Evolutionary conservation across 2,113 vertebrate species (phyloP).

Genomic region (Cinclus mexicanus): DNA sequence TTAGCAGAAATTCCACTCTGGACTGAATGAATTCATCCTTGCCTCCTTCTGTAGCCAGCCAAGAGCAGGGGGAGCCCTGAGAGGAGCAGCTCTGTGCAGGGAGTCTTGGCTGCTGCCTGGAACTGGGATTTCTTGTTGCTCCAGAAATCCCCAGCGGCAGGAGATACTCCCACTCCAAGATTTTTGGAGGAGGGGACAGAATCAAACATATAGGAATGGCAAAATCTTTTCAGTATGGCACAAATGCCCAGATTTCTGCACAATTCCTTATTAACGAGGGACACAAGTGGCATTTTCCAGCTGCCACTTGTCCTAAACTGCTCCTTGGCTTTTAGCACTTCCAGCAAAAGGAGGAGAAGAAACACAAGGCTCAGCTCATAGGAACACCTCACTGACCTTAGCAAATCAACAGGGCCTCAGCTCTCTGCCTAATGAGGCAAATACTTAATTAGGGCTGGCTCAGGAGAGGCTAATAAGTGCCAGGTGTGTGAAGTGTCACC

Average conservation of each 20-base stretch:
- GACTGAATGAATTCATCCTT: neutral
- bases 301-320: accelerated
- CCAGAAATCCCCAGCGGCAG: neutral
- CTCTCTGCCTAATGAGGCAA: neutral
- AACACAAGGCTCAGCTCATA: neutral
- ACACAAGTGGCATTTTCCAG: neutral
- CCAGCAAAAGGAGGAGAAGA: neutral
- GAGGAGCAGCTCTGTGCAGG: neutral
- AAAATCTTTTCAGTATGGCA: neutral
- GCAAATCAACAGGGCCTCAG: neutral
- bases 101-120: neutral
- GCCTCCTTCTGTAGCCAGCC: neutral
- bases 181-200: neutral
- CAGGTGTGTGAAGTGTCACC: neutral
- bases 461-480: neutral
- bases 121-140: neutral
- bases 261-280: neutral
- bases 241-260: neutral
- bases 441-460: neutral
- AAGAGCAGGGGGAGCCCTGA: neutral
- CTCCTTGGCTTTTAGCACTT: neutral
- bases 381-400: neutral
- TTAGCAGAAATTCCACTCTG: neutral
- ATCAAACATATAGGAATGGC: too few relatives aligned
- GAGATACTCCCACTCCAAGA: neutral